Percentiles rank a stretch among this genome's conserved stretches.
These are phyloP conservation scores for Clangula hyemalis DNA, from an alignment of 2,797 vertebrate species.

Conservation along the genomic window DNA sequence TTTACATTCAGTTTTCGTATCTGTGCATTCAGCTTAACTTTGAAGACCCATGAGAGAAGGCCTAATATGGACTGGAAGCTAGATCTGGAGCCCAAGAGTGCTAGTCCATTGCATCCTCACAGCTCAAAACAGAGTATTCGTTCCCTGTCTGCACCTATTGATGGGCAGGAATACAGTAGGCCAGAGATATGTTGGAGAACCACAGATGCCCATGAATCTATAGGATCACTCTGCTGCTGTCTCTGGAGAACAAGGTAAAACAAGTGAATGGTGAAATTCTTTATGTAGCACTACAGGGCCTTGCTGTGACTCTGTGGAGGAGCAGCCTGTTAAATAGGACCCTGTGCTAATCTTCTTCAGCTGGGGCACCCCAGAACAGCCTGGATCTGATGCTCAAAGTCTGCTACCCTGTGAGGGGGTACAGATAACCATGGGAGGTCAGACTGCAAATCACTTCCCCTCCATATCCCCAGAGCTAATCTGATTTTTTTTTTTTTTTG, in stretches of 20 bases:
- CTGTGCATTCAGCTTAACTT: background rate
- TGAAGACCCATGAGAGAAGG: background rate
- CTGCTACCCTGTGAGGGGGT: background rate
- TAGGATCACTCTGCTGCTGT: background rate
- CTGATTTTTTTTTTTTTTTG: background rate
- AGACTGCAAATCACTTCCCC: background rate
- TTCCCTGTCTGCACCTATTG: fast-evolving
- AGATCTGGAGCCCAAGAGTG: background rate
- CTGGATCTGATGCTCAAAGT: background rate
- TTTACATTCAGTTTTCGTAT: background rate
- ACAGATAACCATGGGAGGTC: fast-evolving
- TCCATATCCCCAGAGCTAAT: background rate
- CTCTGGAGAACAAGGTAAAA: background rate
- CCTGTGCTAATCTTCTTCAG: background rate
- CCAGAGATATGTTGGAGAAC: background rate
- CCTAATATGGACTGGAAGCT: background rate
- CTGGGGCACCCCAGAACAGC: background rate
- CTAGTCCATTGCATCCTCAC: background rate
- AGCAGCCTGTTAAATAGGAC: background rate
- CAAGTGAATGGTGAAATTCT: background rate
- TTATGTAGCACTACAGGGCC: too few relatives aligned
- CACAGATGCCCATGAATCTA: background rate
- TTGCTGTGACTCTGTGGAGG: too few relatives aligned
- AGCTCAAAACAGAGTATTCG: background rate
- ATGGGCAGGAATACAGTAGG: background rate